Evolutionary conservation across 1,140 invertebrate genomes (phyloP).

Genomic region (Rhagoletis zephyria): DNA sequence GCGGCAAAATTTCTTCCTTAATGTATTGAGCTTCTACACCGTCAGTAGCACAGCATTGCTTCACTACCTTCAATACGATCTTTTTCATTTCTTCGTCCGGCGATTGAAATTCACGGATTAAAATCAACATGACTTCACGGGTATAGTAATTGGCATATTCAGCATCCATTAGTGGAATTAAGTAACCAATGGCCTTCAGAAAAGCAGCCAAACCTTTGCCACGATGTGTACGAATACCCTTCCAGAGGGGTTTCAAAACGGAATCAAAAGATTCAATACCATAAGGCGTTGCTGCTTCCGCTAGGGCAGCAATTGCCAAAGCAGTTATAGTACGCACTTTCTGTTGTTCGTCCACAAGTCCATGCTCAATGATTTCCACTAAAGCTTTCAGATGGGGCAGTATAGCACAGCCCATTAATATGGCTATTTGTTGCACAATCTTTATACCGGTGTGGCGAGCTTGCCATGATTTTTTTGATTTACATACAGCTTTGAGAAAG

Average conservation of each 20-base stretch:
- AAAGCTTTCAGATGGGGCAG: slow-evolving; percentile 97
- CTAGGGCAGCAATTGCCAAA: slow-evolving; percentile 95
- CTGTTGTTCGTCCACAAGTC: slow-evolving; percentile 89
- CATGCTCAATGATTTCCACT: slow-evolving; percentile 99
- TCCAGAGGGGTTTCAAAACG: slow-evolving; percentile 98
- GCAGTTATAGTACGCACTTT: slow-evolving; percentile 98
- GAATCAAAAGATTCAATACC: slow-evolving; percentile 99
- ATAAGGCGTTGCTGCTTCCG: slow-evolving; percentile 98
- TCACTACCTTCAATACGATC: slow-evolving; percentile 99
- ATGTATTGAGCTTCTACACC: slow-evolving; percentile 99
- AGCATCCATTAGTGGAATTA: slow-evolving; percentile 99
- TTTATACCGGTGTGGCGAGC: slow-evolving; percentile 99
- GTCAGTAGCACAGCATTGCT: slow-evolving; percentile 99
- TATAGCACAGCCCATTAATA: slow-evolving; percentile 99
- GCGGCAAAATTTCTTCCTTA: slow-evolving; percentile 98
- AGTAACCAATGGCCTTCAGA: slow-evolving; percentile 98
- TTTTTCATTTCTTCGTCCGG: slow-evolving; percentile 99
- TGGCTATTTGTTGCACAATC: slow-evolving; percentile 99
- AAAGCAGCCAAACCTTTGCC: slow-evolving; percentile 99
- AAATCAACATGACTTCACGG: slow-evolving; percentile 98
- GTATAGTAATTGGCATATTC: slow-evolving; percentile 99
- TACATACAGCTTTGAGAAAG: slow-evolving; percentile 98
- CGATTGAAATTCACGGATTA: slow-evolving; percentile 99
- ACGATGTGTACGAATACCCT: slow-evolving; percentile 97
- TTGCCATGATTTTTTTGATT: slow-evolving; percentile 99